phyloP scores from a whole-genome alignment of 2,888 invertebrate genomes.

The Tinea semifulvella region DNA sequence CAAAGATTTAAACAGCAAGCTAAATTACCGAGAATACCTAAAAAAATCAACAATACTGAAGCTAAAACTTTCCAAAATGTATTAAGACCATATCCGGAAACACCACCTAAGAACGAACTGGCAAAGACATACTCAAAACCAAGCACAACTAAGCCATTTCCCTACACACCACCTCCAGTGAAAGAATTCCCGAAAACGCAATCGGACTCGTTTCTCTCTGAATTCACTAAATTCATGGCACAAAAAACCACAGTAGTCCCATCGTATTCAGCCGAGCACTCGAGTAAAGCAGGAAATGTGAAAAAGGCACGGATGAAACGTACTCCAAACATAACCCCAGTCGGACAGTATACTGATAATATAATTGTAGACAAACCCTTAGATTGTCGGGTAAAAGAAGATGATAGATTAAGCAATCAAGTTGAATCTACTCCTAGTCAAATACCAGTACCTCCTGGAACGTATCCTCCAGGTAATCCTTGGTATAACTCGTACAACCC shows the following conservation, averaged over 20 bases:
- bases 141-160: constrained; percentile 22
- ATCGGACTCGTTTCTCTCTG: constrained; percentile 51
- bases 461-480: background rate
- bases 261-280: background rate
- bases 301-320: background rate
- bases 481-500: background rate
- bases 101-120: background rate
- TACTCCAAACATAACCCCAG: constrained; percentile 29
- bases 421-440: background rate
- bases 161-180: background rate
- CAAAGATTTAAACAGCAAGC: constrained; percentile 10
- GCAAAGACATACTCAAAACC: constrained; percentile 16
- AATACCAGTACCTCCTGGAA: background rate
- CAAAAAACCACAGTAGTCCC: constrained; percentile 18
- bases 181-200: constrained; percentile 25
- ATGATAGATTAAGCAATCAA: background rate
- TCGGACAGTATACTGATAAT: constrained; percentile 51
- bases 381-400: constrained; percentile 32
- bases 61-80: too few relatives aligned
- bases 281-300: background rate
- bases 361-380: constrained; percentile 41
- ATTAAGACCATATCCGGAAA: background rate
- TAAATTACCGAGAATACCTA: constrained; percentile 8
- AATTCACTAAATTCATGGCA: constrained; percentile 51
- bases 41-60: background rate